phyloP scores from a whole-genome alignment of 2,888 invertebrate species.

The Drosophila sordidula region DNA sequence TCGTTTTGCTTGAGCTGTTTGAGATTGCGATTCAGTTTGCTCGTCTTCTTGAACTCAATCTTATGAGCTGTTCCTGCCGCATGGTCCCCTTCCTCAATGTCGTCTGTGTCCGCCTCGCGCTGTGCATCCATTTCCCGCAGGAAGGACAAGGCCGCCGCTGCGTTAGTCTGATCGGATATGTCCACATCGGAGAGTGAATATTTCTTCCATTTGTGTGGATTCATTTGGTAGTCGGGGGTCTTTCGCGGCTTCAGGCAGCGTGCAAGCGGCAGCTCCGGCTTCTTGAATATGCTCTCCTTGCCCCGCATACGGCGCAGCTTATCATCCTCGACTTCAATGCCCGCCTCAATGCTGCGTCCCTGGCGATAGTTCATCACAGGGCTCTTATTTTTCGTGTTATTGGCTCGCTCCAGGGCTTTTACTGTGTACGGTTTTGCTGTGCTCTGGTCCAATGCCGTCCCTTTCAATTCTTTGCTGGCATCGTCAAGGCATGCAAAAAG shows the following conservation, averaged over 20 bases:
- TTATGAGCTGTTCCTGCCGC: constrained; percentile 38
- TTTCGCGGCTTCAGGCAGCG: constrained; percentile 86
- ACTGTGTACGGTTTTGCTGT: constrained; percentile 62
- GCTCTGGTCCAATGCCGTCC: constrained; percentile 83
- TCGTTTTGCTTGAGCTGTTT: constrained; percentile 72
- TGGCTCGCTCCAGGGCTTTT: constrained; percentile 85
- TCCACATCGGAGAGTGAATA: constrained; percentile 93
- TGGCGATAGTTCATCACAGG: constrained; percentile 73
- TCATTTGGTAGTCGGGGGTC: constrained; percentile 86
- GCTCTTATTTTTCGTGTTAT: constrained; percentile 44
- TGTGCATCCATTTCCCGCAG: constrained; percentile 89
- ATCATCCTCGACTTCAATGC: constrained; percentile 45
- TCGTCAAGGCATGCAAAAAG: constrained; percentile 89
- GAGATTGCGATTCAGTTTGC: constrained; percentile 75
- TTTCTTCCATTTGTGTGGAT: constrained; percentile 93
- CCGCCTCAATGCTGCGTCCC: constrained; percentile 35
- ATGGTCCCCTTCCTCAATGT: constrained; percentile 29
- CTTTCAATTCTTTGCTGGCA: constrained; percentile 87
- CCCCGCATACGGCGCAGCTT: constrained; percentile 79
- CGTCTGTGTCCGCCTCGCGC: constrained; percentile 74
- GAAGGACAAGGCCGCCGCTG: constrained; percentile 91
- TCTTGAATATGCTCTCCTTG: constrained; percentile 92
- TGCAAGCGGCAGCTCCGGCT: constrained; percentile 88
- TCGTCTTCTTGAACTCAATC: constrained; percentile 84
- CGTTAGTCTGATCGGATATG: constrained; percentile 92